Conservation (phyloP, 1,140 invertebrate genomes). For the Zaprionus capensis region DNA sequence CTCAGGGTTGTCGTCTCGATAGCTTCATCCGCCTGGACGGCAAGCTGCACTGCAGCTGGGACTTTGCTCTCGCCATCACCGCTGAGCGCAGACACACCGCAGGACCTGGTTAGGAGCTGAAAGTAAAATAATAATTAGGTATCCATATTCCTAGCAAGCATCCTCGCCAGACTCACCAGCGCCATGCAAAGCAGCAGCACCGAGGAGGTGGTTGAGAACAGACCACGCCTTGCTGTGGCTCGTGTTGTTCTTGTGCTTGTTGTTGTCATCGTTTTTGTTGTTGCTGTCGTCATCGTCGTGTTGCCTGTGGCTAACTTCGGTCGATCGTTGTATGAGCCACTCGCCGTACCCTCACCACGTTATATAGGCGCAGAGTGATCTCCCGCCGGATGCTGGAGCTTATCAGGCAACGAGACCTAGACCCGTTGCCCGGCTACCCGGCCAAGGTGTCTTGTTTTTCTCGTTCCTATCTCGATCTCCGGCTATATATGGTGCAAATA, state of each 20-base stretch:
- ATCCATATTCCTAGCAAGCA: slow-evolving; percentile 14
- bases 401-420: slow-evolving; percentile 45
- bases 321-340: slow-evolving; percentile 78
- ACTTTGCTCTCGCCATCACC: slow-evolving; percentile 38
- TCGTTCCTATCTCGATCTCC: slow-evolving; percentile 37
- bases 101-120: slow-evolving; percentile 68
- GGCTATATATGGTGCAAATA: slow-evolving; percentile 68
- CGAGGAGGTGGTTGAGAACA: slow-evolving; percentile 45
- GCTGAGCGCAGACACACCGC: slow-evolving; percentile 60
- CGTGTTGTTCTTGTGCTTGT: slow-evolving; percentile 21
- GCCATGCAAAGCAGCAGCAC: slow-evolving; percentile 59
- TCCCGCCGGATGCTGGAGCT: slow-evolving; percentile 54
- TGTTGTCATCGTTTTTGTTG: slow-evolving; percentile 27
- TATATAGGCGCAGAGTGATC: slow-evolving; percentile 53
- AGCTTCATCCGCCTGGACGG: slow-evolving; percentile 34
- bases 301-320: slow-evolving; percentile 75
- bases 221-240: slow-evolving; percentile 31
- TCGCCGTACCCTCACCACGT: slow-evolving; percentile 34
- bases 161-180: slow-evolving; percentile 51
- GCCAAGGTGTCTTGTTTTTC: slow-evolving; percentile 26
- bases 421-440: background rate
- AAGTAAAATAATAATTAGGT: slow-evolving; percentile 48
- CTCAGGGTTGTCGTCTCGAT: slow-evolving; percentile 49
- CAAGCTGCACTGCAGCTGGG: slow-evolving; percentile 16
- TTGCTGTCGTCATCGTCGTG: slow-evolving; percentile 58